Percentiles rank a stretch among this genome's conserved stretches.
phyloP scores from a whole-genome alignment of 1,140 invertebrate species.

The Drosophila tropicalis region DNA sequence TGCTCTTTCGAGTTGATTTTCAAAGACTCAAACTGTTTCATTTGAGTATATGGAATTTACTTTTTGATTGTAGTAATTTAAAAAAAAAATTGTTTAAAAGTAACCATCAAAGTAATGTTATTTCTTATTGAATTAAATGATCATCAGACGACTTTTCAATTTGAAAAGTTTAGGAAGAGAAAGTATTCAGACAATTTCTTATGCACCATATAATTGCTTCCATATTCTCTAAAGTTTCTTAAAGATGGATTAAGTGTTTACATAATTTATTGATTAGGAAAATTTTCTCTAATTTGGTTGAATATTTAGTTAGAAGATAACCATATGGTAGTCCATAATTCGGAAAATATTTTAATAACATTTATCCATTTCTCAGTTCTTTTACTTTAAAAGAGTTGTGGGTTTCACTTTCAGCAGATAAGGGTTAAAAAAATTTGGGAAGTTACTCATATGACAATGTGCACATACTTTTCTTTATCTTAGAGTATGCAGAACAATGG shows the following conservation, averaged over 20 bases:
- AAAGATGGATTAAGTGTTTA: too few species aligned
- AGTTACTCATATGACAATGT: neutral
- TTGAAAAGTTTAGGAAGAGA: neutral
- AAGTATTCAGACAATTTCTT: too few species aligned
- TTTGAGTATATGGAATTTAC: neutral
- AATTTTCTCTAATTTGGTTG: too few species aligned
- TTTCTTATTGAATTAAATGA: neutral
- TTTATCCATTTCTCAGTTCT: too few species aligned
- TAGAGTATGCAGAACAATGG: slow-evolving; percentile 52
- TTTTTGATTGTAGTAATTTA: neutral
- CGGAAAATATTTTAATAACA: too few species aligned
- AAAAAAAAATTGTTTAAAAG: too few species aligned
- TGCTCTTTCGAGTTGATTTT: neutral
- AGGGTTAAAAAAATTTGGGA: neutral
- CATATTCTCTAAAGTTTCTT: too few species aligned
- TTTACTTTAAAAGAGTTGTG: too few species aligned
- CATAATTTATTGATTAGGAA: too few species aligned
- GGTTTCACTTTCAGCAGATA: neutral
- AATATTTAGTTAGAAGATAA: too few species aligned
- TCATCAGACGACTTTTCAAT: neutral
- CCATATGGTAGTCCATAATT: too few species aligned
- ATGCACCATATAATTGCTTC: too few species aligned
- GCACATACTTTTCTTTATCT: neutral
- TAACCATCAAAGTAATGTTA: neutral
- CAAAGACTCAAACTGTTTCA: neutral